These are phyloP conservation scores for Agonum fuliginosum DNA, from an alignment of 2,888 invertebrate species.

Conservation along the genomic window DNA sequence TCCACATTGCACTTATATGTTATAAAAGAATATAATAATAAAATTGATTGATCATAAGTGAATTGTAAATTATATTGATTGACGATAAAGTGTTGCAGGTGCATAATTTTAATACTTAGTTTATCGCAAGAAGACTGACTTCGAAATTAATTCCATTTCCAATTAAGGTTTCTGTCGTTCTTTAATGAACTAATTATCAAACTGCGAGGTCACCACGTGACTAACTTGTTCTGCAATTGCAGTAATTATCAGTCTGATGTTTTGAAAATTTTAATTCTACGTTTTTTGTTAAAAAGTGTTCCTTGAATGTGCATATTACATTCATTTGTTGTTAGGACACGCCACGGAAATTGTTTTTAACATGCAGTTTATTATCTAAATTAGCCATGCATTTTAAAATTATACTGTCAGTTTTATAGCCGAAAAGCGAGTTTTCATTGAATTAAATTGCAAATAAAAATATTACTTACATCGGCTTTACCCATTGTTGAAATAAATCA, in stretches of 20 bases:
- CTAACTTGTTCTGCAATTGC: slow-evolving; percentile 26
- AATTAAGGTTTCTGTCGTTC: not conserved
- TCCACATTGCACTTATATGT: too few relatives aligned
- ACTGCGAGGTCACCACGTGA: slow-evolving; percentile 15
- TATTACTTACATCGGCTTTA: slow-evolving; percentile 8
- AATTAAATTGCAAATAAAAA: not conserved
- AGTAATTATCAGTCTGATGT: slow-evolving; percentile 27
- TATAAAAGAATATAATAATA: too few relatives aligned
- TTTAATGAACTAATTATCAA: slow-evolving; percentile 41
- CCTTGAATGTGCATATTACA: not conserved
- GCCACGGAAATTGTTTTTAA: slow-evolving; percentile 3
- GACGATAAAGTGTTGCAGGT: too few relatives aligned
- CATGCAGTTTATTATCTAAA: slow-evolving; percentile 30
- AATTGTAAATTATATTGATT: too few relatives aligned
- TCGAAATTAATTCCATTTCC: not conserved
- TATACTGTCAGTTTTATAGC: not conserved
- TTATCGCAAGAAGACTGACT: too few relatives aligned
- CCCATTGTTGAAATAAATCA: slow-evolving; percentile 14
- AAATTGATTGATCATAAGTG: too few relatives aligned
- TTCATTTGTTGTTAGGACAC: not conserved
- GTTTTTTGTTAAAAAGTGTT: slow-evolving; percentile 5
- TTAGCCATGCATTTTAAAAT: not conserved
- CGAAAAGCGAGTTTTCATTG: not conserved
- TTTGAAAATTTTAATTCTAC: slow-evolving; percentile 34
- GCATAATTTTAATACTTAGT: too few relatives aligned